Base-by-base conservation (phyloP, 2,797 vertebrate species). In the Sitta carolinensis region DNA sequence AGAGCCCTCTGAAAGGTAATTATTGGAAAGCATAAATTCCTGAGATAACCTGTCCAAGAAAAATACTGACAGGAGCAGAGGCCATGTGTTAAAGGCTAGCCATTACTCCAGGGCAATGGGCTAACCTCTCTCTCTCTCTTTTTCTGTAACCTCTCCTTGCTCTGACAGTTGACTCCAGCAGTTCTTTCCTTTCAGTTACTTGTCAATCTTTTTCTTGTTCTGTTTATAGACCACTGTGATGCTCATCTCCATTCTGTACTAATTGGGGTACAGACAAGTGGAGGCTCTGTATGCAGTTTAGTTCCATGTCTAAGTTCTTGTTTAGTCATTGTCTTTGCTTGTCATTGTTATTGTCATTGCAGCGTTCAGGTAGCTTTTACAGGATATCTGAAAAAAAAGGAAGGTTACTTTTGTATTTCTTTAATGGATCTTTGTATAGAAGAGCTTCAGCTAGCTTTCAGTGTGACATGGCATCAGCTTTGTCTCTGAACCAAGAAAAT, bases 1-100 rank as follows among this genome's bases (percentile, higher is more conserved):
- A 95, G 95, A 93, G 89, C 85, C 91, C 68, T 97, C 95, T 96
- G 96, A 97, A 97, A 98, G 96, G 97, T 97, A 98, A 98, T 98
- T 98, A 98, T 97, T 97, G 91, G 97, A 97, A 96, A 97, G 96
- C 96, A 94, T 98, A 98, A 98, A 98, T 98, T 98, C 96, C 94
- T 96, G 96, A 97, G 97, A 97, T 97, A 97, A 97, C 95, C 97
- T 97, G 96, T 97, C 97, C 92, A 51, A n/a, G 90, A 96, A 97
- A 97, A 97, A 97, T 97, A 97, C 89, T 96, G 96, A 96, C 95
- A 95, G 82, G 90, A 84, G 61, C 82, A 96, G 87, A 95, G 96
- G 94, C 93, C 92, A 51, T 82, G 80, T 88, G 94, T 95, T 92
- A 93, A 94, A 95, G 94, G 95, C 84, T 72, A 85, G 34, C 84